A percentile compares a stretch with the other conserved stretches of the same genome.
These are phyloP conservation scores for Orgyia antiqua DNA, from an alignment of 2,888 invertebrate species.

Conservation along the genomic window DNA sequence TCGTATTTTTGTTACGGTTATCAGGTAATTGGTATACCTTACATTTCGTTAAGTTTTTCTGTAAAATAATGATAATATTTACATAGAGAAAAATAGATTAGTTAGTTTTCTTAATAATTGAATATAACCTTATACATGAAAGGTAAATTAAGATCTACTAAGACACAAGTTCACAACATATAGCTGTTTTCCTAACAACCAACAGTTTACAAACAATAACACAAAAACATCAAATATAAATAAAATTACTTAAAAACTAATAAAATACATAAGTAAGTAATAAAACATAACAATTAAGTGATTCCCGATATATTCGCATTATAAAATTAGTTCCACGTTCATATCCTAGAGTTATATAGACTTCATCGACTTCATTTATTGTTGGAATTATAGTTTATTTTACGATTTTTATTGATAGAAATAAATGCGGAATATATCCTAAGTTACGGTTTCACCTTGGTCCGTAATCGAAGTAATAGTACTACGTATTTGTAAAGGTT, in stretches of 20 bases:
- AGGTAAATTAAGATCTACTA: too few relatives aligned
- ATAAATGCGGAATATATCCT: conserved; percentile 41
- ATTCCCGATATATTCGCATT: conserved; percentile 26
- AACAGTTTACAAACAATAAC: too few relatives aligned
- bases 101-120: too few relatives aligned
- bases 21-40: too few relatives aligned
- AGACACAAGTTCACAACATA: too few relatives aligned
- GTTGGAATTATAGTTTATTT: conserved; percentile 21
- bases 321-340: conserved; percentile 48
- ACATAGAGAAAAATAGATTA: too few relatives aligned
- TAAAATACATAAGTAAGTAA: conserved; percentile 17
- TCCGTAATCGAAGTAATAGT: conserved; percentile 38
- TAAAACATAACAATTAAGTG: conserved; percentile 33
- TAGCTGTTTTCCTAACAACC: neutral
- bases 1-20: too few relatives aligned
- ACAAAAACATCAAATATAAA: neutral
- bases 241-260: conserved; percentile 13
- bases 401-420: conserved; percentile 33
- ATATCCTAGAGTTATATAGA: conserved; percentile 29
- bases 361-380: conserved; percentile 27
- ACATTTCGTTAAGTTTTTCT: too few relatives aligned
- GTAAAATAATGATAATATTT: too few relatives aligned
- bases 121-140: too few relatives aligned
- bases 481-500: conserved; percentile 19
- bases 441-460: conserved; percentile 45